Conservation (phyloP, 1,140 invertebrate genomes). For the Temnothorax longispinosus region DNA sequence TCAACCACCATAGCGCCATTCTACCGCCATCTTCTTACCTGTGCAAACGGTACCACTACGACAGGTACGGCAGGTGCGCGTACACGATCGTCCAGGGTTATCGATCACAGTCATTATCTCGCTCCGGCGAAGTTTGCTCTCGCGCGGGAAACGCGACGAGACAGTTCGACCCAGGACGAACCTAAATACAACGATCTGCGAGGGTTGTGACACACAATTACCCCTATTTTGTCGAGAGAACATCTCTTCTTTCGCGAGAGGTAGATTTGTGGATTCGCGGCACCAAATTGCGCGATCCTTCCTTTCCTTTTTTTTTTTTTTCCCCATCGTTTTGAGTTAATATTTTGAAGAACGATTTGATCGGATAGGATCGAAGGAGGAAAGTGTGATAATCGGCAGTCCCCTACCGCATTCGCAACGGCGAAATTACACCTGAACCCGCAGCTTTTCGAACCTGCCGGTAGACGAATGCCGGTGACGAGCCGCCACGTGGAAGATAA, state of each 20-base stretch:
- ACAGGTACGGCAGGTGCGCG: slow-evolving; percentile 39
- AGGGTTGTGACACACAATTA: neutral
- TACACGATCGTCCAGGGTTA: slow-evolving; percentile 39
- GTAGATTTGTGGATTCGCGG: neutral
- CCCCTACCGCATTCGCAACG: neutral
- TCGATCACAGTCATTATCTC: slow-evolving; percentile 56
- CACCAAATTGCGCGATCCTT: no score
- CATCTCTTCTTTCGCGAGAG: neutral
- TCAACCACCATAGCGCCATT: slow-evolving; percentile 54
- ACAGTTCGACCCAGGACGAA: neutral
- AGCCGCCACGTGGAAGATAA: slow-evolving; percentile 19
- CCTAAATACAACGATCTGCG: neutral
- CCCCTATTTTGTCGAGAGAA: neutral
- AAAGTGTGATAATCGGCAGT: neutral
- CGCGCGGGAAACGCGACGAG: neutral
- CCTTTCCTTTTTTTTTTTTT: neutral
- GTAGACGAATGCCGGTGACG: slow-evolving; percentile 12
- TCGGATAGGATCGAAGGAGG: neutral
- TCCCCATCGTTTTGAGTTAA: neutral
- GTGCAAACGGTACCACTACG: slow-evolving; percentile 64
- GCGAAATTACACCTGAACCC: slow-evolving; percentile 72
- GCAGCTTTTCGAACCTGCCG: slow-evolving; percentile 66
- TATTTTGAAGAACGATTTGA: neutral
- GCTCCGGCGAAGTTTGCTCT: slow-evolving; percentile 23
- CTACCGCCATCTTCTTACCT: slow-evolving; percentile 70